A percentile compares a stretch with the other conserved stretches of the same genome.
phyloP scores from a whole-genome alignment of 2,888 invertebrate species.

The Bruchidius siliquastri region DNA sequence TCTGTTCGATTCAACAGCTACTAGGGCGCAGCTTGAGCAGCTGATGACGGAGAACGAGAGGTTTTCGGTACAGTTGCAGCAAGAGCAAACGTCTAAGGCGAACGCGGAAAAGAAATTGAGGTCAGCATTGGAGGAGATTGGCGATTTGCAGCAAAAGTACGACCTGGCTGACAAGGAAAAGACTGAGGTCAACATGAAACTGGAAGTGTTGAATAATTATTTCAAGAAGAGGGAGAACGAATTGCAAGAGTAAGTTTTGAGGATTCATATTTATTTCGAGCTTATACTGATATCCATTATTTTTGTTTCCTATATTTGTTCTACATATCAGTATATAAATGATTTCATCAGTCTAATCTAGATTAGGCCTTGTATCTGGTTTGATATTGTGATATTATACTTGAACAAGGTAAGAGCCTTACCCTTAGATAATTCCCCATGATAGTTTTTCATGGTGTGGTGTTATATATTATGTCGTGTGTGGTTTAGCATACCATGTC shows the following conservation, averaged over 20 bases:
- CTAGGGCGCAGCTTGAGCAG: constrained; percentile 57
- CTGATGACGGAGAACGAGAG: constrained; percentile 52
- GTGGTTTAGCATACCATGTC: too few relatives aligned
- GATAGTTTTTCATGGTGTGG: too few relatives aligned
- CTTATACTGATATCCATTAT: too few relatives aligned
- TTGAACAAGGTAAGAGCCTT: too few relatives aligned
- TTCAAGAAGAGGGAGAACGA: constrained; percentile 88
- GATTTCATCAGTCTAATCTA: too few relatives aligned
- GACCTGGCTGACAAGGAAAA: constrained; percentile 65
- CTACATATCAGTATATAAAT: too few relatives aligned
- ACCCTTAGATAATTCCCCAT: too few relatives aligned
- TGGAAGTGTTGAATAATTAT: constrained; percentile 82
- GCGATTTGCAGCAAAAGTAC: constrained; percentile 54
- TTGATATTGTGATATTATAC: too few relatives aligned
- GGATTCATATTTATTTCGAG: too few relatives aligned
- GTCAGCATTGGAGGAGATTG: constrained; percentile 51
- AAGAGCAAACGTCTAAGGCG: constrained; percentile 47
- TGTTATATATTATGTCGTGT: too few relatives aligned
- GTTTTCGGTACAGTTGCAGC: constrained; percentile 45
- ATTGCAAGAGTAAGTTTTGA: constrained; percentile 69
- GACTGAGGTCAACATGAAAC: constrained; percentile 73
- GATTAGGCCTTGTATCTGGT: too few relatives aligned
- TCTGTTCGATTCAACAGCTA: constrained; percentile 52
- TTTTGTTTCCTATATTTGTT: too few relatives aligned
- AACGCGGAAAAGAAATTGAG: constrained; percentile 47